Conservation (phyloP, 2,797 vertebrate genomes). For the Mycteria americana region DNA sequence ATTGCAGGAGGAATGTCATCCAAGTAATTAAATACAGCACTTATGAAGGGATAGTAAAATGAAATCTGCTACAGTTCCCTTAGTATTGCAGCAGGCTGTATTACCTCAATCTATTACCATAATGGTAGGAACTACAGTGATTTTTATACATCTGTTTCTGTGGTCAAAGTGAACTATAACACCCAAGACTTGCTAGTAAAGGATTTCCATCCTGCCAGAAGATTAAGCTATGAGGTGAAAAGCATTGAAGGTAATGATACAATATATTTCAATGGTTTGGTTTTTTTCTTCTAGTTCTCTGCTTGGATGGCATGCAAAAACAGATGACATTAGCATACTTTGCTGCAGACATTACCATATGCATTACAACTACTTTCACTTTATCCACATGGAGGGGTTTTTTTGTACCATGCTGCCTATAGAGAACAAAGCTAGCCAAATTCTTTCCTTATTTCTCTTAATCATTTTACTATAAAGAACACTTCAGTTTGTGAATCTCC, state of each 20-base stretch:
- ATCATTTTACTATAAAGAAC: not conserved
- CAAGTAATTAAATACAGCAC: slow-evolving; percentile 15
- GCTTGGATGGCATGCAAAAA: not conserved
- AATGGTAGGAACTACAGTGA: not conserved
- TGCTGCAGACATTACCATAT: not conserved
- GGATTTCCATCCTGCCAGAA: not conserved
- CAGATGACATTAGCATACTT: not conserved
- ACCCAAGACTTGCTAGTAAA: not conserved
- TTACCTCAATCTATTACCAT: not conserved
- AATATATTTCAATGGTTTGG: not conserved
- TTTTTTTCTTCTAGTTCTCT: not conserved
- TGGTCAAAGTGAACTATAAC: not conserved
- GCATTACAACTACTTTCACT: not conserved
- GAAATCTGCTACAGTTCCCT: not conserved
- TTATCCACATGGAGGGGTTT: rapidly evolving
- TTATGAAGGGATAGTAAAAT: not conserved
- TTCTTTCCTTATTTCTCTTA: not conserved
- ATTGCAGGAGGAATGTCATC: not conserved
- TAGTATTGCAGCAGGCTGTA: not conserved
- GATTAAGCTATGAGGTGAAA: not conserved
- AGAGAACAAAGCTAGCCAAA: not conserved
- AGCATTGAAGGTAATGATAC: not conserved
- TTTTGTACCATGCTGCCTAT: not conserved
- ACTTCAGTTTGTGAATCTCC: not conserved
- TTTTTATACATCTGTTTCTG: not conserved